Evolutionary conservation across 53 echinoderm and acorn worm genomes (phyloP), one percentile per base, ranked within the genome.

Genomic region (Zoroaster sp.): DNA sequence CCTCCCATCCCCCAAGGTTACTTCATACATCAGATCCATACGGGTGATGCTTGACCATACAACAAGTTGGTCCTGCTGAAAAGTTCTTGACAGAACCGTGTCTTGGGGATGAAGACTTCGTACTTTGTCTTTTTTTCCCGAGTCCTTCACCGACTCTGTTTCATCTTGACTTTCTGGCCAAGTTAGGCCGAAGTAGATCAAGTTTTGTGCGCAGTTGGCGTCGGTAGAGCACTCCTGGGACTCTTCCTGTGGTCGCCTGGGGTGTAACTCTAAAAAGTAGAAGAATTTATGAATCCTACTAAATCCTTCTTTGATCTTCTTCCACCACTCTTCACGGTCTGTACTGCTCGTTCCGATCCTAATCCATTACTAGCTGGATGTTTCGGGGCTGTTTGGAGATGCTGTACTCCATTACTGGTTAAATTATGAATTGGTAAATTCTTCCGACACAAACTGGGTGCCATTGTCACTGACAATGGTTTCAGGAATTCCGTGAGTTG

Each of bases 311-410:
- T 17, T 18, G 41, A 72, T n/a, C 82, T 90, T n/a, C 63, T 90
- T 1, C 72, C 67, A 21, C 83, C 66, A 35, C 36, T 76, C 36
- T 85, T 76, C 38, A 86, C 67, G 18, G 90, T 86, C 67, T 89
- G 83, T 5, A 92, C 70, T 30, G 92, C 83, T 42, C 81, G 93
- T 90, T 3, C n/a, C n/a, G n/a, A n/a, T n/a, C n/a, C n/a, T n/a
- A n/a, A n/a, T n/a, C n/a, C n/a, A n/a, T n/a, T n/a, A n/a, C n/a
- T n/a, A n/a, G n/a, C n/a, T n/a, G n/a, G n/a, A n/a, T n/a, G n/a
- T n/a, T n/a, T n/a, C n/a, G n/a, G n/a, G n/a, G 93, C 93, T 20
- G 93, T 93, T 69, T 93, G 93, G 18, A 93, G 74, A 80, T 91
- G 94, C 38, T 88, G 75, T 3, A 93, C 69, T 21, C 40, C 53